Conservation (phyloP, 2,113 vertebrate genomes). For the Pterocles orientalis region DNA sequence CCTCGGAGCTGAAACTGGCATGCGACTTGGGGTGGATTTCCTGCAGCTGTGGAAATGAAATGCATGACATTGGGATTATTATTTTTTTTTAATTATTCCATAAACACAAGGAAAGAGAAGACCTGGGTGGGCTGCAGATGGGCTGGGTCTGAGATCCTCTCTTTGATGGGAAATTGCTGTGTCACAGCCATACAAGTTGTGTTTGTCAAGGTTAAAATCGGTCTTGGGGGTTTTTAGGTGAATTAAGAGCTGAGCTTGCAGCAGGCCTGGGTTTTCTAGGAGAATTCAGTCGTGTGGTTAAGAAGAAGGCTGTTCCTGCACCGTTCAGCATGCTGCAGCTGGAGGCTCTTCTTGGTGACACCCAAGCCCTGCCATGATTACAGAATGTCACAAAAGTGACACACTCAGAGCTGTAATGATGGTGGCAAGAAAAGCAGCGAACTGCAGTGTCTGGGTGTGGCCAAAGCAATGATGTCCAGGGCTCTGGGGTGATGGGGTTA, state of each 20-base stretch:
- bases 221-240: fast-evolving
- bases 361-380: background rate
- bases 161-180: background rate
- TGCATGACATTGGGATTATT: background rate
- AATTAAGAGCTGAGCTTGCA: background rate
- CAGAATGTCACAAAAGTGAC: too few species aligned
- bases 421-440: background rate
- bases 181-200: background rate
- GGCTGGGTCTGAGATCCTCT: background rate
- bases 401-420: background rate
- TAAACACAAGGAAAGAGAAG: background rate
- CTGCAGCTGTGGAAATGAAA: constrained; percentile 26
- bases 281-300: background rate
- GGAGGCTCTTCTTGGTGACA: background rate
- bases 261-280: background rate
- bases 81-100: background rate
- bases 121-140: background rate
- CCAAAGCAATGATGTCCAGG: background rate
- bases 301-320: background rate
- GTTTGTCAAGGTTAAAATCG: background rate
- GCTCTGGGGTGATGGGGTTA: background rate
- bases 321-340: background rate
- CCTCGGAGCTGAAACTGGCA: constrained; percentile 26
- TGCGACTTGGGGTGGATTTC: background rate
- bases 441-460: background rate